Conservation (phyloP, 2,113 vertebrate genomes). For the Thinocorus orbignyianus region DNA sequence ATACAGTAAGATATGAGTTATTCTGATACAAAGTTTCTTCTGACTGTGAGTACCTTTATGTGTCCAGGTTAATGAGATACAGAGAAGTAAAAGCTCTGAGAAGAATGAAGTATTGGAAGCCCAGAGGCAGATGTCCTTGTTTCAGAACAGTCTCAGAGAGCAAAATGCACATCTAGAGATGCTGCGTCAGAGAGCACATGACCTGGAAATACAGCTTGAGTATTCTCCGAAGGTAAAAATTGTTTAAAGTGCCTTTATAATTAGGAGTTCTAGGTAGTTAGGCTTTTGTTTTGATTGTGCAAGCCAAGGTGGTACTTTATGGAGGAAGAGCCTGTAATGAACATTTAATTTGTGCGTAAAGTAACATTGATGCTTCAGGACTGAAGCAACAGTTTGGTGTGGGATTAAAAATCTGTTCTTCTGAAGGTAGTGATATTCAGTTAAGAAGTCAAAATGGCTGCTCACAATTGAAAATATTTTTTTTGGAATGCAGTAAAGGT, state of each 20-base stretch:
- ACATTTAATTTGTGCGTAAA: not conserved
- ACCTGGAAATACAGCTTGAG: constrained; percentile 48
- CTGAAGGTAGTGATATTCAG: not conserved
- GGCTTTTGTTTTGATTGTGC: not conserved
- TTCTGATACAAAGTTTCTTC: not conserved
- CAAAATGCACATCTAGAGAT: constrained; percentile 25
- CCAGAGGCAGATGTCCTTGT: constrained; percentile 25
- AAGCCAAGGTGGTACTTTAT: not conserved
- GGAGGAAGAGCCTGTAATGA: not conserved
- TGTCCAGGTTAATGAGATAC: constrained; percentile 74
- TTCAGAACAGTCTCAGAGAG: constrained; percentile 40
- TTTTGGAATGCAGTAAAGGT: not conserved
- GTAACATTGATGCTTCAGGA: not conserved
- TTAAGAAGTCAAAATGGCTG: not conserved
- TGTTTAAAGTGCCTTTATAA: not conserved
- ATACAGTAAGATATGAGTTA: not conserved
- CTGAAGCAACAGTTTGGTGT: not conserved
- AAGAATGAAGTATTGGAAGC: constrained; percentile 30
- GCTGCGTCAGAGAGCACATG: constrained; percentile 13
- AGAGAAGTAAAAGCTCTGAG: constrained; percentile 70
- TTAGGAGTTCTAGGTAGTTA: not conserved
- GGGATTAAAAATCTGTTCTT: not conserved
- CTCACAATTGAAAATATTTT: not conserved
- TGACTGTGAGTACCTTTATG: not conserved
- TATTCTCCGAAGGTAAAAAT: constrained; percentile 47